Conservation (phyloP, 2,888 invertebrate genomes). For the Hipparchia sbordonii region DNA sequence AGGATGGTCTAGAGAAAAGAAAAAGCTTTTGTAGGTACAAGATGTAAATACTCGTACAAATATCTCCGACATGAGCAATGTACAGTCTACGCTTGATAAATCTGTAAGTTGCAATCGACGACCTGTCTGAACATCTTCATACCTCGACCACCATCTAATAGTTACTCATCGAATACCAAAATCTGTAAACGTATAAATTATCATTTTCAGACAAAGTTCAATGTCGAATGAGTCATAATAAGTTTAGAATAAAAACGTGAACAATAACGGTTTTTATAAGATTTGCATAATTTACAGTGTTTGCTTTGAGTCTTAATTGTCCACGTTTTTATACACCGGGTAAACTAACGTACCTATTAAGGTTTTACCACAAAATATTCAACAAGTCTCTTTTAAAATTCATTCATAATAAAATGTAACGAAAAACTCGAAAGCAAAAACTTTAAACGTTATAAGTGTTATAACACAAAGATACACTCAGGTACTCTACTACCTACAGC, state of each 20-base stretch:
- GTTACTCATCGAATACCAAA: no score
- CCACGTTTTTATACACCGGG: not conserved
- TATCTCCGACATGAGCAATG: no score
- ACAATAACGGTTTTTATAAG: not conserved
- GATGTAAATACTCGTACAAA: no score
- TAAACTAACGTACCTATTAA: not conserved
- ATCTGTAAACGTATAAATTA: not conserved
- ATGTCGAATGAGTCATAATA: not conserved
- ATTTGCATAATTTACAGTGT: not conserved
- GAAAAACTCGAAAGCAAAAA: not conserved
- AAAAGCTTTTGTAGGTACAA: no score
- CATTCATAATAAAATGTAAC: not conserved
- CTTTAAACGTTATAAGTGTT: not conserved
- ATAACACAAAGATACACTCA: not conserved
- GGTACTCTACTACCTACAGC: not conserved
- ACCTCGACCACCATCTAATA: no score
- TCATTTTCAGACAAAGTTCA: not conserved
- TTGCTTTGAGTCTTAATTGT: not conserved
- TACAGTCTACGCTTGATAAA: no score
- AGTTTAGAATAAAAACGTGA: not conserved
- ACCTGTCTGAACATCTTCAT: no score
- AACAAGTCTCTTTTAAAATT: constrained; percentile 37
- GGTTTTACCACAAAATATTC: not conserved
- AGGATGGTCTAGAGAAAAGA: no score
- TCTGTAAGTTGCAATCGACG: no score